Evolutionary conservation across 2,888 invertebrate genomes (phyloP), one percentile per base, ranked within the genome.

Genomic region (Cryptus armator): DNA sequence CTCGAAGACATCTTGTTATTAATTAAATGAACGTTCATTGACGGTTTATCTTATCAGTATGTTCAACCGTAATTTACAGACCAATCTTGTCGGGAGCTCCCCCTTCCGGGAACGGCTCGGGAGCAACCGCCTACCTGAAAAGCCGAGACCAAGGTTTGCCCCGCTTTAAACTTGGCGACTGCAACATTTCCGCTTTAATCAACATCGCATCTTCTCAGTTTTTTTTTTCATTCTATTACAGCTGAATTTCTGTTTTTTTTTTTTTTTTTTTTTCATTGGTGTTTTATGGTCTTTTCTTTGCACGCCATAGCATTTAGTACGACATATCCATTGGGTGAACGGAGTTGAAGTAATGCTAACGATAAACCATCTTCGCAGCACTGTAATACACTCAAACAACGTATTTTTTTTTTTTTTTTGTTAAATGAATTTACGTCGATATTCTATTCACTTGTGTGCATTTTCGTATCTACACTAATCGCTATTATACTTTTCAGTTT

Each of bases 61-160:
- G 75, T 87, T 89, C 87, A 88, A 89, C 88, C 89, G 85, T 91
- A 86, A 87, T 92, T 95, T 95, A 88, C 95, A 95, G 96, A 95
- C 95, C 91, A 95, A 94, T 90, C 94, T 94, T 90, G 95, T 95
- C 81, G 95, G 95, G 86, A 97, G 96, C 94, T 98, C 97, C 90
- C 97, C 98, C 90, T 98, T 98, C 95, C 96, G 98, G 93, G 98
- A 98, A 94, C 96, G 98, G 87, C 95, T 98, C 88, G 98, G 98
- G 93, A 98, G 98, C 95, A 98, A 97, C 93, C 96, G 98, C 85
- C 95, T 98, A 91, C 96, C 97, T 88, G 98, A 98, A 94, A 95
- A 96, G 91, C 95, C 96, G 84, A 95, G 98, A 93, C 97, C 98
- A 94, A 97, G 98, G 97, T 97, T 96, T 94, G 96, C 93, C 94